A percentile compares a stretch with the other conserved stretches of the same genome.
These are phyloP conservation scores for Myzus persicae DNA, from an alignment of 1,140 invertebrate species.

Conservation along the genomic window DNA sequence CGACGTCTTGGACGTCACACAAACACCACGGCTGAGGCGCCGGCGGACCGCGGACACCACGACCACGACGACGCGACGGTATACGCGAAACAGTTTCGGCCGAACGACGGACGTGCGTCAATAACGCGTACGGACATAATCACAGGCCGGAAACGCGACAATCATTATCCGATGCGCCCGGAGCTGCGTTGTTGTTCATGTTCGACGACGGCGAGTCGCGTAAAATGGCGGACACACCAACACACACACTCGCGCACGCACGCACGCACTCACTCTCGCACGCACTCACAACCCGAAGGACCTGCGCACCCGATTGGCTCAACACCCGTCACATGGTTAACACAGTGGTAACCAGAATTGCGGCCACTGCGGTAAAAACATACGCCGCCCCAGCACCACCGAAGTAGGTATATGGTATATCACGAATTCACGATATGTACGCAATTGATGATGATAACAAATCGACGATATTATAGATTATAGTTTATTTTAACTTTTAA, in stretches of 20 bases:
- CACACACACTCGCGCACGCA: conserved; percentile 52
- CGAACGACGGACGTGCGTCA: conserved; percentile 45
- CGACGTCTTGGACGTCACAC: conserved; percentile 57
- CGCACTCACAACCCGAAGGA: conserved; percentile 53
- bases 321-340: conserved; percentile 59
- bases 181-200: conserved; percentile 58
- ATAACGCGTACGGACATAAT: conserved; percentile 58
- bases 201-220: conserved; percentile 63
- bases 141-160: conserved; percentile 57
- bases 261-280: conserved; percentile 33
- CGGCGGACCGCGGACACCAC: conserved; percentile 55
- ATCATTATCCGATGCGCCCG: conserved; percentile 57
- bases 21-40: conserved; percentile 55
- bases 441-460: not conserved
- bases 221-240: conserved; percentile 79
- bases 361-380: conserved; percentile 55
- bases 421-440: not conserved
- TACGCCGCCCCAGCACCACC: not conserved
- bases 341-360: conserved; percentile 58
- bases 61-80: conserved; percentile 38
- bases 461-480: not conserved
- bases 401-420: not conserved
- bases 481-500: not conserved
- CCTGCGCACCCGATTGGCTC: conserved; percentile 54
- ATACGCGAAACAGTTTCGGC: conserved; percentile 57